Conservation (phyloP, 2,797 vertebrate genomes). For the Botia almorhae region DNA sequence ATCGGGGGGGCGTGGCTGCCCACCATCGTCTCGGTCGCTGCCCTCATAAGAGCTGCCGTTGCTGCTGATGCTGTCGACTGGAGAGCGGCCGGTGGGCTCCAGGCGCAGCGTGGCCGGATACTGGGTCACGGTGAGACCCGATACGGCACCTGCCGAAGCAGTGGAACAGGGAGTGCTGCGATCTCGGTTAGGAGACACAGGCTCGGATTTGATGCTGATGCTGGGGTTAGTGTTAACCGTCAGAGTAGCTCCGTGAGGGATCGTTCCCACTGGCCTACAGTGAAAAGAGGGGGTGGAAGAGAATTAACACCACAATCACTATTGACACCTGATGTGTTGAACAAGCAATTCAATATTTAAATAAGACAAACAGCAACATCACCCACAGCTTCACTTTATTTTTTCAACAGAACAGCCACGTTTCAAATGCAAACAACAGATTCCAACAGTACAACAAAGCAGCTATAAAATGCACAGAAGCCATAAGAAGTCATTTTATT, state of each 20-base stretch:
- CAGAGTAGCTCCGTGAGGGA: constrained; percentile 86
- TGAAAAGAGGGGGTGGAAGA: background rate
- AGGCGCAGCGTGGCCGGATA: constrained; percentile 79
- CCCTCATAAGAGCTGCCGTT: constrained; percentile 93
- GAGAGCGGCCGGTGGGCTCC: constrained; percentile 83
- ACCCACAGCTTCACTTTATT: background rate
- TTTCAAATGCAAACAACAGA: constrained; percentile 3
- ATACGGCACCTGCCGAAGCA: constrained; percentile 57
- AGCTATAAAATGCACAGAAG: constrained; percentile 28
- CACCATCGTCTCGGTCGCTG: constrained; percentile 87
- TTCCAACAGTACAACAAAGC: background rate
- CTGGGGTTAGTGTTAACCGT: constrained; percentile 93
- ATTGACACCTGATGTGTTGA: background rate
- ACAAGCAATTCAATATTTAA: background rate
- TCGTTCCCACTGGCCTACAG: constrained; percentile 87
- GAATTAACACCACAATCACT: background rate
- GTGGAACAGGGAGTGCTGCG: constrained; percentile 86
- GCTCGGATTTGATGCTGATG: constrained; percentile 96
- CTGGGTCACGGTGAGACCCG: constrained; percentile 62
- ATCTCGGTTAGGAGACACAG: constrained; percentile 91
- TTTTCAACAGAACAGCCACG: constrained; percentile 10
- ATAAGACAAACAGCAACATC: background rate
- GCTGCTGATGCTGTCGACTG: constrained; percentile 93
- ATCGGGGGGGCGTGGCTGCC: constrained; percentile 80
- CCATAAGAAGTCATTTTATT: constrained; percentile 10